These are phyloP conservation scores for Meloidogyne hapla DNA, from an alignment of 1,140 invertebrate genomes.

Conservation along the genomic window DNA sequence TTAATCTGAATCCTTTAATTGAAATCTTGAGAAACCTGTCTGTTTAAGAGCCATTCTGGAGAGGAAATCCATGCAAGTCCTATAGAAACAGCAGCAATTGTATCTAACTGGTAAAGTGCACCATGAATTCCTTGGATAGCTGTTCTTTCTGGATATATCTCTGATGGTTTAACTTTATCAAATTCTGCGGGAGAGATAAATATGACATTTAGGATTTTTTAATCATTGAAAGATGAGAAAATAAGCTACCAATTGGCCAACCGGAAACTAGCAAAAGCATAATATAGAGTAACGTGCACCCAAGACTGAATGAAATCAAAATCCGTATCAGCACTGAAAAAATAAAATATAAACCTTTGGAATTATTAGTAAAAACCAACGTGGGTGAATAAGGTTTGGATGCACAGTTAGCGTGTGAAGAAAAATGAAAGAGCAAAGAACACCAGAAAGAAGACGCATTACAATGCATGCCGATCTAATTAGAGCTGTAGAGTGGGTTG, in stretches of 20 bases:
- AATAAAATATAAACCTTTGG: background rate
- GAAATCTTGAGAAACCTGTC: constrained; percentile 46
- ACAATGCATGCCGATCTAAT: constrained; percentile 54
- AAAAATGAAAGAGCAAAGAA: constrained; percentile 50
- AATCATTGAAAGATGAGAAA: background rate
- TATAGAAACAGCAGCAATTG: constrained; percentile 58
- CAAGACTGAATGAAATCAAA: constrained; percentile 48
- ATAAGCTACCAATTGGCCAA: constrained; percentile 40
- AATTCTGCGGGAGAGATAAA: no score
- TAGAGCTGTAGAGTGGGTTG: constrained; percentile 37
- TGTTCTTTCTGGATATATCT: background rate
- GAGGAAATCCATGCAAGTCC: constrained; percentile 58
- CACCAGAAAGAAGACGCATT: constrained; percentile 48
- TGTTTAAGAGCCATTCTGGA: constrained; percentile 61
- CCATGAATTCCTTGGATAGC: constrained; percentile 40
- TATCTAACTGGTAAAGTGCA: constrained; percentile 61
- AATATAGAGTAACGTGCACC: constrained; percentile 42
- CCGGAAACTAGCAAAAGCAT: constrained; percentile 41
- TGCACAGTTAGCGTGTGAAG: constrained; percentile 52
- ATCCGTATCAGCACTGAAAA: constrained; percentile 37
- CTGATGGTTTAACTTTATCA: background rate
- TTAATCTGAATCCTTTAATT: no score
- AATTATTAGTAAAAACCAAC: constrained; percentile 11
- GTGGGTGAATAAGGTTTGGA: constrained; percentile 38
- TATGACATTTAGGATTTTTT: no score